These are phyloP conservation scores for Elachura formosa DNA, from an alignment of 2,113 vertebrate species.

Conservation along the genomic window DNA sequence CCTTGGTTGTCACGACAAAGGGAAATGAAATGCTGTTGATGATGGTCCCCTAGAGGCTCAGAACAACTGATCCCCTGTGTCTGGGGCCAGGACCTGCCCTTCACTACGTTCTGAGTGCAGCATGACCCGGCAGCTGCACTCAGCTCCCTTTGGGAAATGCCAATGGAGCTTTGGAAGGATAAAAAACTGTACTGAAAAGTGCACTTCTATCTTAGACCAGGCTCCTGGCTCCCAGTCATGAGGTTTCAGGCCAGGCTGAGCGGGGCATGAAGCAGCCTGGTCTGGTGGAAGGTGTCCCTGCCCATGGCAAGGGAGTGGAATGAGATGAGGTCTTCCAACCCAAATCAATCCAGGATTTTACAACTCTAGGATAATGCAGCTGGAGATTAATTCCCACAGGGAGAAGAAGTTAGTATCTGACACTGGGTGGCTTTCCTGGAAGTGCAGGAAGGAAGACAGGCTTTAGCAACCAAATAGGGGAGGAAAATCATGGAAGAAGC, in stretches of 20 bases:
- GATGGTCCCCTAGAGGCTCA: not conserved
- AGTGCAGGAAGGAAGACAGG: not conserved
- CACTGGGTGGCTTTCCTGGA: not conserved
- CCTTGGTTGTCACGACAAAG: not conserved
- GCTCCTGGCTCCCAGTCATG: not conserved
- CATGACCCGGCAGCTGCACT: not conserved
- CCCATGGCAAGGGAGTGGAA: not conserved
- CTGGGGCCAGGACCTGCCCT: not conserved
- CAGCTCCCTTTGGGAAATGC: not conserved
- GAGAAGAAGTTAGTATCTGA: not conserved
- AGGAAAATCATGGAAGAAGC: not conserved
- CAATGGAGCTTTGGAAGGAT: not conserved
- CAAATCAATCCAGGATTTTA: not conserved
- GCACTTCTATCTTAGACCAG: not conserved
- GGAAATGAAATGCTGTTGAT: not conserved
- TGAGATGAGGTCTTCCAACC: not conserved
- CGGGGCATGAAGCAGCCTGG: not conserved
- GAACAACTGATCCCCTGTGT: not conserved
- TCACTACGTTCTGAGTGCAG: fast-evolving
- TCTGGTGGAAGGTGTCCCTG: not conserved
- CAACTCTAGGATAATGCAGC: not conserved
- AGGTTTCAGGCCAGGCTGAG: not conserved
- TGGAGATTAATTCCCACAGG: not conserved
- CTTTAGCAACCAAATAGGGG: not conserved
- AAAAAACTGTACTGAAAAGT: not conserved